These are phyloP conservation scores for Crocuta crocuta DNA, from an alignment of 2,113 vertebrate species.

Conservation along the genomic window DNA sequence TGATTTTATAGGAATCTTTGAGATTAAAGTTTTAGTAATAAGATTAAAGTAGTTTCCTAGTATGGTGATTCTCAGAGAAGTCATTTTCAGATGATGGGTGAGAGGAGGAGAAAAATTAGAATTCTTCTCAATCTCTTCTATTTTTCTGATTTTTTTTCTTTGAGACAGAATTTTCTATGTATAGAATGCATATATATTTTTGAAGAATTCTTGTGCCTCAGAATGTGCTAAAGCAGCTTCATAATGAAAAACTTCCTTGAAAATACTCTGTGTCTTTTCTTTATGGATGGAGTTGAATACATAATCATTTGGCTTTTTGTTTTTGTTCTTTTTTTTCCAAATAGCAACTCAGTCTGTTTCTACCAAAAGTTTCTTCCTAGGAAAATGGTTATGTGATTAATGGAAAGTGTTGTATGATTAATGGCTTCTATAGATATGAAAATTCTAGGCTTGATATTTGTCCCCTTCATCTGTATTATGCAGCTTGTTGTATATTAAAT, in stretches of 20 bases:
- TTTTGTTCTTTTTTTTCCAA: background rate
- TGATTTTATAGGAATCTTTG: slow-evolving; percentile 1
- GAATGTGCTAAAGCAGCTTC: background rate
- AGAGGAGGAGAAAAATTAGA: background rate
- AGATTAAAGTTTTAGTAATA: background rate
- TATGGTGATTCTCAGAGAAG: background rate
- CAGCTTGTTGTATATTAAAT: background rate
- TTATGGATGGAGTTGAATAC: background rate
- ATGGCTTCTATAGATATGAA: background rate
- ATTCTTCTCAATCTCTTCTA: background rate
- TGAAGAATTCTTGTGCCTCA: background rate
- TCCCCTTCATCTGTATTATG: background rate
- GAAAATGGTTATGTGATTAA: background rate
- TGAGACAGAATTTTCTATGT: background rate
- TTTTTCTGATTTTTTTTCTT: background rate
- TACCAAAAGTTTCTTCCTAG: background rate
- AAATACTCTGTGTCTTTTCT: background rate
- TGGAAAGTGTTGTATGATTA: background rate
- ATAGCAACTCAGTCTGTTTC: background rate
- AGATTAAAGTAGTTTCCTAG: background rate
- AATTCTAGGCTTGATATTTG: background rate
- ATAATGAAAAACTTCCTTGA: background rate
- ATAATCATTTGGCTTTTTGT: background rate
- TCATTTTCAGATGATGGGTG: background rate
- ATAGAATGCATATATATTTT: background rate